Evolutionary conservation across 2,888 invertebrate genomes (phyloP), one percentile per base, ranked within the genome.

Genomic region (Myopa testacea): DNA sequence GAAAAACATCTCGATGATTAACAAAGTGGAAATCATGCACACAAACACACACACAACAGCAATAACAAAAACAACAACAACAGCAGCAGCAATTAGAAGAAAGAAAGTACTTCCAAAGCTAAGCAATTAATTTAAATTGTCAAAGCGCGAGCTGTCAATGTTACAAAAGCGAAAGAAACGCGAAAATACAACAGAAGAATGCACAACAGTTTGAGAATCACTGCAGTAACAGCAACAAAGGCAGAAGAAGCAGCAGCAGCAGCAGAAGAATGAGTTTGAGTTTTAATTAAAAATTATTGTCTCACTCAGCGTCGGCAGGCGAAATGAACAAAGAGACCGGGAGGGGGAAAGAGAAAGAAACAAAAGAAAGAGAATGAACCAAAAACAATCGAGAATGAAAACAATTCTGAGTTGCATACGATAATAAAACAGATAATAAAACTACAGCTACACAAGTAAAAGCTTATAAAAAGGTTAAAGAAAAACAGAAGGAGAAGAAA

Each of bases 251-350:
- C 38, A 10, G 6, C 38, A 10, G 14, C 8, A 65, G 40, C 38
- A 67, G n/a, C 38, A 5, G 16, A 14, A 14, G n/a, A 14, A n/a
- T n/a, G 10, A 5, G 55, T 55, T 55, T n/a, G 55, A 10, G 55
- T 26, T 55, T 70, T 70, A 70, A 70, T 70, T 70, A 70, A 37
- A 70, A 70, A 70, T 70, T 70, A 70, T 70, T 70, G 70, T 70
- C 52, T 70, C 19, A 19, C 70, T 19, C 70, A 37, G 52, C 12
- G 52, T 70, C 45, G 34, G 16, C 70, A 55, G 37, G 7, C 52
- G 55, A 34, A 10, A 7, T 3, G 45, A 26, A 67, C 40, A 40
- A 5, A 62, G 60, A 45, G 40, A 62, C 10, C 62, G 62, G 45
- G 34, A 50, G 26, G 60, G 19, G 60, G 60, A 62, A 72, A 37